Percentiles rank a stretch among this genome's conserved stretches.
Evolutionary conservation across 64 coral and sea anemone genomes (phyloP).

Genomic region (Montipora capricornis): DNA sequence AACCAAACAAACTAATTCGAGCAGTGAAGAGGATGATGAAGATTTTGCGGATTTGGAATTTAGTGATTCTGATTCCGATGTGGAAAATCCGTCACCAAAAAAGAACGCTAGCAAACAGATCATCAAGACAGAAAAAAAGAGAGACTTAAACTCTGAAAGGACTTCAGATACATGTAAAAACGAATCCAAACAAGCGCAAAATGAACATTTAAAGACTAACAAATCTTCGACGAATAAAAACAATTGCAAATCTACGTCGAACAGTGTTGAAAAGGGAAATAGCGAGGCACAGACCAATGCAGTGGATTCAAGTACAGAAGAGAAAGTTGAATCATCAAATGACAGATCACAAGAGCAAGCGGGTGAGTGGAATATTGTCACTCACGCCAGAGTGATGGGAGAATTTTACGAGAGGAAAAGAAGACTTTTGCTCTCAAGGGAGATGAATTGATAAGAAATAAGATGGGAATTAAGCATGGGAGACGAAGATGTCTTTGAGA

Average conservation of each 20-base stretch:
- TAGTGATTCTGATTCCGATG: slow-evolving; percentile 86
- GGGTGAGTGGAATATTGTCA: not conserved
- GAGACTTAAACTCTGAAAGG: slow-evolving; percentile 25
- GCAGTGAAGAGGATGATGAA: slow-evolving; percentile 53
- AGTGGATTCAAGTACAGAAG: not conserved
- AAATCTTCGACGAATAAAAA: not conserved
- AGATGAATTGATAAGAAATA: not conserved
- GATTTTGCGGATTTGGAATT: slow-evolving; percentile 81
- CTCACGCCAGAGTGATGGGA: not conserved
- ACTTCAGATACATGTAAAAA: not conserved
- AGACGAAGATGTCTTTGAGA: no score
- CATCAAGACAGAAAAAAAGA: slow-evolving; percentile 6
- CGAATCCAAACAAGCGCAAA: not conserved
- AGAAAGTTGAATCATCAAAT: slow-evolving; percentile 8
- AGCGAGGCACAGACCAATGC: not conserved
- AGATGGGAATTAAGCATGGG: no score
- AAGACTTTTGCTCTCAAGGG: not conserved
- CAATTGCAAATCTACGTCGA: not conserved
- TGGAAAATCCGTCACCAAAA: slow-evolving; percentile 31
- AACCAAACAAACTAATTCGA: slow-evolving; percentile 35
- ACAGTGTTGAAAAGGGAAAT: not conserved
- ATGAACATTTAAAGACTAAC: slow-evolving; percentile 5
- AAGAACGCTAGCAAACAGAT: slow-evolving; percentile 8
- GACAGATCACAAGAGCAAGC: slow-evolving; percentile 23
- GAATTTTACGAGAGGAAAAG: not conserved